Evolutionary conservation across 1,140 invertebrate genomes (phyloP), one percentile per base, ranked within the genome.

Genomic region (Mycetomoellerius zeteki): DNA sequence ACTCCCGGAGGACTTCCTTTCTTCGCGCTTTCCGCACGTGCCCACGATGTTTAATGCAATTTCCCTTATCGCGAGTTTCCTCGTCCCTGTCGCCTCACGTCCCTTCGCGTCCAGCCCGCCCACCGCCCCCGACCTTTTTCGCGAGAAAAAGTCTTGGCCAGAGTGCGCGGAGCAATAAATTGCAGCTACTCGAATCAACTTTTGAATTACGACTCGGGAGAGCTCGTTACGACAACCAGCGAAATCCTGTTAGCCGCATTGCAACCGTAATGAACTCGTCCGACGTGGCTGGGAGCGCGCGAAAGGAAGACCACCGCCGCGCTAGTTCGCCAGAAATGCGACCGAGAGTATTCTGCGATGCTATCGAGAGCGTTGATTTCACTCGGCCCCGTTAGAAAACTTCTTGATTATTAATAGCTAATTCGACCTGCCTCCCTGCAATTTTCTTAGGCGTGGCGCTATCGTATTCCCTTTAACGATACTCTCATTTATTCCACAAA

Each of bases 151-250:
- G 69, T 75, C 81, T 60, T n/a, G 30, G 47, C 37, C 56, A 14
- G 30, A 7, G 54, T 54, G 30, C 73, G 76, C 50, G 71, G 52
- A 43, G 80, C 71, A 62, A 84, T 84, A 84, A 84, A 75, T 89
- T 89, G 88, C 56, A 54, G 87, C 73, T 75, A 73, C 87, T 89
- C 88, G 87, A 89, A 89, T 89, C 88, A 89, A 89, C 88, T 89
- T 89, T 89, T 89, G 87, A 88, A 89, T 89, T 89, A 89, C 88
- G 82, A 50, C 88, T 64, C 47, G 52, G 47, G 86, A 89, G 71
- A 77, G 86, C 86, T 89, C 86, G 88, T 89, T 89, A 89, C 86
- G 64, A 64, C 67, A 60, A 54, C 64, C 47, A 27, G 56, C 64
- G 80, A 88, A 89, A 89, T 89, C 86, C 80, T 85, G 86, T 89